Evolutionary conservation across 2,888 invertebrate species (phyloP).

Genomic region (Apeira syringaria): DNA sequence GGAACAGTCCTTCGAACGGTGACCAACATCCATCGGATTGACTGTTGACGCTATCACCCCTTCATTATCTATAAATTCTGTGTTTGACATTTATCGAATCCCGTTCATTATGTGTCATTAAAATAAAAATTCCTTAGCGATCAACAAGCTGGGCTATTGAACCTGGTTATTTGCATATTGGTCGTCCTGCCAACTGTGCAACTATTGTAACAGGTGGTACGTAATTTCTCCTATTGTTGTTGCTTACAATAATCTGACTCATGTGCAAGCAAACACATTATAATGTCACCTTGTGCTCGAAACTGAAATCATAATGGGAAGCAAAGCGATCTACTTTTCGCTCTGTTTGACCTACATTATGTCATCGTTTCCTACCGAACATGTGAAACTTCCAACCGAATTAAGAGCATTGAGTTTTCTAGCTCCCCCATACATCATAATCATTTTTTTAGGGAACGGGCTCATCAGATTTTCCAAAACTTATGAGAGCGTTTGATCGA

Average conservation of each 20-base stretch:
- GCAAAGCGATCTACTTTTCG: neutral
- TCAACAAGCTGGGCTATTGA: constrained; percentile 8
- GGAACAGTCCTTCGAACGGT: no score
- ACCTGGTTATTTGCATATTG: constrained; percentile 1
- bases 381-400: neutral
- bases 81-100: no score
- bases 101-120: neutral
- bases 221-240: constrained; percentile 23
- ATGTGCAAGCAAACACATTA: constrained; percentile 1
- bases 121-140: neutral
- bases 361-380: constrained; percentile 1
- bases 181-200: constrained; percentile 11
- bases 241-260: constrained; percentile 16
- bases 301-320: neutral
- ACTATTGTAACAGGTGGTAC: constrained; percentile 15
- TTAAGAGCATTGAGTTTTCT: no score
- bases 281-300: neutral
- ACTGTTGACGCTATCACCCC: no score
- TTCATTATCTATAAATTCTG: no score
- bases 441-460: no score
- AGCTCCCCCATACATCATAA: no score
- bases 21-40: no score
- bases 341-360: constrained; percentile 9
- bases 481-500: no score
- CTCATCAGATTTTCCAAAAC: no score